Evolutionary conservation across 2,888 invertebrate species (phyloP).

Genomic region (Microctonus brassicae): DNA sequence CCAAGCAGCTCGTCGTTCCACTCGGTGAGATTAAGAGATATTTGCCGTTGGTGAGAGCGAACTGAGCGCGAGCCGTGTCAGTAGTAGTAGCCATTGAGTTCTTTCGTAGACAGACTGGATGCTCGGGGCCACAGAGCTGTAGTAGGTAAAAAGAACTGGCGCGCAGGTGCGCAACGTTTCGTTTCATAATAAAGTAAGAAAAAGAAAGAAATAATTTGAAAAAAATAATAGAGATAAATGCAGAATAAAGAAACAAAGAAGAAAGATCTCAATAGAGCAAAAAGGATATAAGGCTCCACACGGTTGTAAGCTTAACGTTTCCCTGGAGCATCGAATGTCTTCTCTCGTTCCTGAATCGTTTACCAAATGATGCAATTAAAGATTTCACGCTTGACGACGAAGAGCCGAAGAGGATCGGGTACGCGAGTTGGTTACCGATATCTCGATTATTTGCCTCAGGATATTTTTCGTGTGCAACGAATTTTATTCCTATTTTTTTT

Average conservation of each 20-base stretch:
- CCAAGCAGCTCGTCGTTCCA: slow-evolving; percentile 13
- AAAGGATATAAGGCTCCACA: neutral
- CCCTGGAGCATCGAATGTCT: slow-evolving; percentile 19
- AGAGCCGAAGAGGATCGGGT: neutral
- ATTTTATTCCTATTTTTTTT: slow-evolving; percentile 11
- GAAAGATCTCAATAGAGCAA: too few species aligned
- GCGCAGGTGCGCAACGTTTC: slow-evolving; percentile 4
- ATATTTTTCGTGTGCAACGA: slow-evolving; percentile 21
- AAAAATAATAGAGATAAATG: neutral
- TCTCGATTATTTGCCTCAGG: slow-evolving; percentile 29
- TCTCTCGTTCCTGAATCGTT: slow-evolving; percentile 19
- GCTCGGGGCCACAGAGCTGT: neutral
- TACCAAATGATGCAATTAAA: slow-evolving; percentile 36
- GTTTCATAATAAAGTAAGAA: neutral
- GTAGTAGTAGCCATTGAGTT: neutral
- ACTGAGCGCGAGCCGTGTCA: neutral
- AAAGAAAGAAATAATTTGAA: neutral
- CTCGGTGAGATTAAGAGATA: slow-evolving; percentile 11
- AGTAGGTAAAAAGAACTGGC: neutral
- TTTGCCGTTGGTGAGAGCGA: slow-evolving; percentile 1
- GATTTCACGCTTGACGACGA: slow-evolving; percentile 30
- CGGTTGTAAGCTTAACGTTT: slow-evolving; percentile 6
- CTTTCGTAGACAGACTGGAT: neutral
- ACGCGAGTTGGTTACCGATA: slow-evolving; percentile 20
- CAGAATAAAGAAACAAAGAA: neutral